Evolutionary conservation across 2,797 vertebrate genomes (phyloP).

Genomic region (Danio choprae): DNA sequence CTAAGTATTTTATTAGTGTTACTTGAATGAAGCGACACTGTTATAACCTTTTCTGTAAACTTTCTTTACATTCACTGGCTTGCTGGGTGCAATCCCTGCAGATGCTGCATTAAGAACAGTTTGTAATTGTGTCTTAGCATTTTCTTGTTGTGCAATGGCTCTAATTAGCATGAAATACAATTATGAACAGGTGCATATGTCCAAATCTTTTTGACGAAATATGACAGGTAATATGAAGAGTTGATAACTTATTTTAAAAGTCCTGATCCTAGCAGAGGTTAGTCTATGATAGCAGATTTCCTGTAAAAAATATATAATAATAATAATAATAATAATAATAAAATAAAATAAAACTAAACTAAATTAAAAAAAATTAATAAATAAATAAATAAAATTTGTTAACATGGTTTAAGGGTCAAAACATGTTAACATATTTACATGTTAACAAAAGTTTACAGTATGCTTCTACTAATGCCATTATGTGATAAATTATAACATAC

Average conservation of each 20-base stretch:
- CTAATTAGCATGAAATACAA: neutral
- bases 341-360: neutral
- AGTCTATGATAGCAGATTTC: neutral
- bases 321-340: neutral
- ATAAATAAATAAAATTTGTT: no score
- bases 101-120: constrained; percentile 6
- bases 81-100: neutral
- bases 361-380: no score
- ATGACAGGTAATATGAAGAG: neutral
- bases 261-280: neutral
- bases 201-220: neutral
- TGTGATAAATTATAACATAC: neutral
- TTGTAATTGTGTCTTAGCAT: constrained; percentile 11
- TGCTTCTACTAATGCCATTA: neutral
- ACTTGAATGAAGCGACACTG: neutral
- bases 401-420: no score
- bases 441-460: neutral
- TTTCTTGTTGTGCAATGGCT: neutral
- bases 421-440: no score
- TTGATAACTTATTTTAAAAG: neutral
- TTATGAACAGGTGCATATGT: neutral
- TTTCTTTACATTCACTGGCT: constrained; percentile 2
- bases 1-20: constrained; percentile 2
- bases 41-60: constrained; percentile 9
- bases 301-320: neutral